These are phyloP conservation scores for Ostrea edulis DNA, from an alignment of 1,140 invertebrate species.

Conservation along the genomic window DNA sequence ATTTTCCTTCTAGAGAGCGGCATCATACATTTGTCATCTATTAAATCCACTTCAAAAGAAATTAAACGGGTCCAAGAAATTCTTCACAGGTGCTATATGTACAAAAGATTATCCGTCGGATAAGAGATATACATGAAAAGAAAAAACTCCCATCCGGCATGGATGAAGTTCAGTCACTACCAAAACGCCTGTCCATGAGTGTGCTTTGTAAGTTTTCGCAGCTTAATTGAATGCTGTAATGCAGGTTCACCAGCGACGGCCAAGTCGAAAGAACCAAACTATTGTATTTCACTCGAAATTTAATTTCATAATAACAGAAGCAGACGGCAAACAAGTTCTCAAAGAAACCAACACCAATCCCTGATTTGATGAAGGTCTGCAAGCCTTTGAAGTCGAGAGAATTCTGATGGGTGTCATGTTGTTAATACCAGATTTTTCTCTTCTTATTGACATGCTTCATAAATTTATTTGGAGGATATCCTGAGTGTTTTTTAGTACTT, in stretches of 20 bases:
- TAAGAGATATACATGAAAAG: conserved; percentile 21
- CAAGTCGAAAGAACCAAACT: neutral
- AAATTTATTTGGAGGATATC: conserved; percentile 33
- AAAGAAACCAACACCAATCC: conserved; percentile 22
- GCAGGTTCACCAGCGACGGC: neutral
- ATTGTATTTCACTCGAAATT: conserved; percentile 35
- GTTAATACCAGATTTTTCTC: conserved; percentile 20
- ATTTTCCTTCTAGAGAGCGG: neutral
- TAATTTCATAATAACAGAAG: conserved; percentile 36
- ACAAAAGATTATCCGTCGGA: neutral
- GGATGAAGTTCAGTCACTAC: conserved; percentile 36
- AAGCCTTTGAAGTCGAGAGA: conserved; percentile 34
- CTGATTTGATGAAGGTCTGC: conserved; percentile 36
- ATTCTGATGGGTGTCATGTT: conserved; percentile 24
- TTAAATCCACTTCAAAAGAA: conserved; percentile 4
- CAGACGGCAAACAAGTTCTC: conserved; percentile 15
- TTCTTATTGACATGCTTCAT: conserved; percentile 35
- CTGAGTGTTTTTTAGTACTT: conserved; percentile 22
- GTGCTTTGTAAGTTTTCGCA: conserved; percentile 32
- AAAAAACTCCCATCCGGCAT: neutral
- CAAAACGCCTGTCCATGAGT: conserved; percentile 16
- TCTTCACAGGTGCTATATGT: neutral
- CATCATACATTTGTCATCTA: conserved; percentile 32
- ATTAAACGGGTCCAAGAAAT: conserved; percentile 19
- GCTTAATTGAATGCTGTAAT: conserved; percentile 16